A percentile compares a stretch with the other conserved stretches of the same genome.
Conservation (phyloP, 2,797 vertebrate species). For the Rhabdophis nuchalis region DNA sequence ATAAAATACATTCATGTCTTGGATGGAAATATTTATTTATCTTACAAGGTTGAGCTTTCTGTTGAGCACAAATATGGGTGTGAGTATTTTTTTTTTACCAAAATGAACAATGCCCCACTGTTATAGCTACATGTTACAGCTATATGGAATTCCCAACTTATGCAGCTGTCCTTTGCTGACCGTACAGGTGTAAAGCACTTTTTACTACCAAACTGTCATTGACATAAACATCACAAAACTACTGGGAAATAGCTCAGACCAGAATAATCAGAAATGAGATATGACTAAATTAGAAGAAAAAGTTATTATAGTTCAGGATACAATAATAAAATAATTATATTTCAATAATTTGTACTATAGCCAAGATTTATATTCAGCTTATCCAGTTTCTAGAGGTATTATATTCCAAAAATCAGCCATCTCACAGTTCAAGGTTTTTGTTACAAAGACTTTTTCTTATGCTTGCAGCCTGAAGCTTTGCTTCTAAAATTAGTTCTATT, state of each 20-base stretch:
- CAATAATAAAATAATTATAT: conserved; percentile 49
- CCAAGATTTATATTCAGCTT: conserved; percentile 12
- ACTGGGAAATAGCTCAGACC: background rate
- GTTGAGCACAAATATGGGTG: background rate
- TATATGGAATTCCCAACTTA: background rate
- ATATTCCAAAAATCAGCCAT: conserved; percentile 20
- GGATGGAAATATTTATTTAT: background rate
- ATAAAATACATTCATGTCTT: background rate
- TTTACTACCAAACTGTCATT: background rate
- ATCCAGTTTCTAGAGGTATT: background rate
- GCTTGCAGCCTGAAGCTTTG: conserved; percentile 39
- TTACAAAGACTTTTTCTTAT: conserved; percentile 25
- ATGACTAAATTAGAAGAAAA: background rate
- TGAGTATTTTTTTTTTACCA: background rate
- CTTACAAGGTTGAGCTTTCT: background rate
- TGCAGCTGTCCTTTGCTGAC: background rate
- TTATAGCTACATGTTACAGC: background rate
- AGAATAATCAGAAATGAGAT: background rate
- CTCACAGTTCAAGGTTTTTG: background rate
- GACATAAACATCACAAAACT: background rate
- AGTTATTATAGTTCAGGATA: conserved; percentile 44
- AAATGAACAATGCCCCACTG: background rate
- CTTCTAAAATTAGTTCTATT: conserved; percentile 60
- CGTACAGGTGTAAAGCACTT: background rate
- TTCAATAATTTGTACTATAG: conserved; percentile 45